A percentile compares a stretch with the other conserved stretches of the same genome.
phyloP scores from a whole-genome alignment of 23 tunicate genomes.

The Styela clava region DNA sequence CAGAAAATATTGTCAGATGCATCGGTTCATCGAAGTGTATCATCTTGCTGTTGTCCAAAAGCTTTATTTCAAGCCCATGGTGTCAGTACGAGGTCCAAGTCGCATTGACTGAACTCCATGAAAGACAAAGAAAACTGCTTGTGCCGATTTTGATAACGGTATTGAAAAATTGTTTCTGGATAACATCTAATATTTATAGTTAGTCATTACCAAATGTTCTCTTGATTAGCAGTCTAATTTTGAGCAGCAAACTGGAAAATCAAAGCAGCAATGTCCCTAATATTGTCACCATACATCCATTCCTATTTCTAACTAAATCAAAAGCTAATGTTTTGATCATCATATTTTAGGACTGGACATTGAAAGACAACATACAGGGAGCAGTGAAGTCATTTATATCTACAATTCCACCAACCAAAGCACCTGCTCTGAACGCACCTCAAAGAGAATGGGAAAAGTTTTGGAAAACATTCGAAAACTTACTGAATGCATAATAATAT shows the following conservation, averaged over 20 bases:
- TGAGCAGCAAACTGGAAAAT: too few relatives aligned
- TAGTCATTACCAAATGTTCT: too few relatives aligned
- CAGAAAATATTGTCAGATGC: slow-evolving; percentile 68
- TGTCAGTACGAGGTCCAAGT: slow-evolving; percentile 91
- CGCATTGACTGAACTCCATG: slow-evolving; percentile 76
- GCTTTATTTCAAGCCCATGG: slow-evolving; percentile 77
- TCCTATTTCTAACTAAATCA: too few relatives aligned
- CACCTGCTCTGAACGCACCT: background rate
- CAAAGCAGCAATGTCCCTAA: too few relatives aligned
- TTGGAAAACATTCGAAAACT: background rate
- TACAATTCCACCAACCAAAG: background rate
- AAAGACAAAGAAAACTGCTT: slow-evolving; percentile 55
- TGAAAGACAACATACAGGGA: background rate
- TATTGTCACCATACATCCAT: too few relatives aligned
- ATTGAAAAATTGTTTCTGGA: slow-evolving; percentile 28
- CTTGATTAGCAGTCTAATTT: too few relatives aligned
- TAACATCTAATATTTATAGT: too few relatives aligned
- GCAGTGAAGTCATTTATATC: background rate
- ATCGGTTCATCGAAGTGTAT: slow-evolving; percentile 59
- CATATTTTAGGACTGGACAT: background rate
- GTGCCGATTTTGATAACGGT: slow-evolving; percentile 60
- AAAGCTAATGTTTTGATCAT: too few relatives aligned
- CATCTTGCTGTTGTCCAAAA: slow-evolving; percentile 61
- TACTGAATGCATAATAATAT: background rate
- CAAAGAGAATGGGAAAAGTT: slow-evolving; percentile 18